A percentile compares a stretch with the other conserved stretches of the same genome.
Evolutionary conservation across 2,888 invertebrate genomes (phyloP).

Genomic region (Smittia sp.): DNA sequence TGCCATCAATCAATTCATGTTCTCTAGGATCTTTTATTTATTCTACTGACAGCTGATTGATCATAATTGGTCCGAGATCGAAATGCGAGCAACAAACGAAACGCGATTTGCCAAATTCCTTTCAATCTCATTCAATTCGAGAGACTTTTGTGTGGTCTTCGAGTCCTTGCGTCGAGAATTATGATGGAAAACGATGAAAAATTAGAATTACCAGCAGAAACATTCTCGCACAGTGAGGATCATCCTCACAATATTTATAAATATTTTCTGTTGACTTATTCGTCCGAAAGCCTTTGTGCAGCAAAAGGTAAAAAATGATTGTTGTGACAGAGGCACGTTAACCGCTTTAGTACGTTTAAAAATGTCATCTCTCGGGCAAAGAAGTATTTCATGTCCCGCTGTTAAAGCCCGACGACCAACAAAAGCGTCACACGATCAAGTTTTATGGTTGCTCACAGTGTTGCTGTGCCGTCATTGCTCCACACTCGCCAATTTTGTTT

Average conservation of each 20-base stretch:
- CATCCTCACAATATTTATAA: background rate
- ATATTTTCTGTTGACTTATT: background rate
- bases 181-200: background rate
- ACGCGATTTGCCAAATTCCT: background rate
- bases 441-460: background rate
- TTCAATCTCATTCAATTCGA: too few species aligned
- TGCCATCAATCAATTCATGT: slow-evolving; percentile 1
- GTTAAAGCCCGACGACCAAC: background rate
- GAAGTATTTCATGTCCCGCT: background rate
- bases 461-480: background rate
- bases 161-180: too few species aligned
- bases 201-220: background rate
- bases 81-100: slow-evolving; percentile 7
- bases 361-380: slow-evolving; percentile 13
- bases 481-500: too few species aligned
- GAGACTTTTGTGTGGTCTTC: too few species aligned
- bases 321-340: slow-evolving; percentile 27
- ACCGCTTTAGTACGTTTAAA: background rate
- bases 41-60: slow-evolving; percentile 24
- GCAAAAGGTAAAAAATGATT: slow-evolving; percentile 24
- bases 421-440: background rate
- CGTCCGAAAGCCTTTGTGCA: background rate
- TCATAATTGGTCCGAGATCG: slow-evolving; percentile 1
- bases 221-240: background rate
- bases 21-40: slow-evolving; percentile 1